Conservation (phyloP, 2,113 vertebrate genomes). For the Porphyrio hochstetteri region DNA sequence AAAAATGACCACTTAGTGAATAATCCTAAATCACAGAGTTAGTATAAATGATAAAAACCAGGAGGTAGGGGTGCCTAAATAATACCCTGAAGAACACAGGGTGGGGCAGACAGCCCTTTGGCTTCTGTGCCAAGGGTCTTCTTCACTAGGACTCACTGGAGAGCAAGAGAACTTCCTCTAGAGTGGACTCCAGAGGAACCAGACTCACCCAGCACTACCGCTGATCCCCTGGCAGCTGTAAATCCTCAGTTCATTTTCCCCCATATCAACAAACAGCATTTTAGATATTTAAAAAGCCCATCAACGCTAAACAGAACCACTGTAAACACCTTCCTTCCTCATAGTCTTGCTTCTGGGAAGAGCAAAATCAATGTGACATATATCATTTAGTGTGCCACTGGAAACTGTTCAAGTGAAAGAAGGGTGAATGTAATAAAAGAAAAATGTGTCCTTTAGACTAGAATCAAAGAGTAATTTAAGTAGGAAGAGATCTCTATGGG, state of each 20-base stretch:
- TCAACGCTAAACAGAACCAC: neutral
- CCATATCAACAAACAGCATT: neutral
- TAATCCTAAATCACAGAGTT: neutral
- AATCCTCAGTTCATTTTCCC: neutral
- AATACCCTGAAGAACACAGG: neutral
- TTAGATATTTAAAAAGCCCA: neutral
- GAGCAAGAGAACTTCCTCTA: neutral
- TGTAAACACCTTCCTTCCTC: neutral
- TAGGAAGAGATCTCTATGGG: neutral
- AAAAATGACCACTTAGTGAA: neutral
- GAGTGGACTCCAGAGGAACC: neutral
- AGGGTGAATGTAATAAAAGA: neutral
- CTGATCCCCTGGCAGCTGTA: neutral
- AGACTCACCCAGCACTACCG: neutral
- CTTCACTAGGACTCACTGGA: rapidly evolving
- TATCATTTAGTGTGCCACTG: neutral
- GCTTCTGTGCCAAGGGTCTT: neutral
- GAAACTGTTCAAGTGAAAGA: neutral
- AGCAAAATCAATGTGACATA: neutral
- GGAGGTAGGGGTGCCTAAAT: neutral
- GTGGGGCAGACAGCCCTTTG: neutral
- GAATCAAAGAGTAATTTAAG: neutral
- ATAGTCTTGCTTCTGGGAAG: neutral
- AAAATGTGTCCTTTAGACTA: neutral
- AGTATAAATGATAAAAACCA: neutral